phyloP scores from a whole-genome alignment of 1,140 invertebrate genomes.

The Heliothis virescens region DNA sequence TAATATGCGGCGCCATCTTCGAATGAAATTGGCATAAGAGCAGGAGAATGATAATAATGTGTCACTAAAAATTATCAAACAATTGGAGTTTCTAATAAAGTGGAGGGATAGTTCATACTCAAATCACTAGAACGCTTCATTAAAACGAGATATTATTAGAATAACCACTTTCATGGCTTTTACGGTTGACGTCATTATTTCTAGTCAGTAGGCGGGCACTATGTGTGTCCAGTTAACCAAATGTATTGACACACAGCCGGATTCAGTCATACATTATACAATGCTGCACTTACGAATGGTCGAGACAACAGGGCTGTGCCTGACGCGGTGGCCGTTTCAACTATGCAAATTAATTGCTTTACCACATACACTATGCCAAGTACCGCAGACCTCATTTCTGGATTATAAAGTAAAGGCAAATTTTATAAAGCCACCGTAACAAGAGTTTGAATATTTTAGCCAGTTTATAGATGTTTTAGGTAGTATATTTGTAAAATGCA shows the following conservation, averaged over 20 bases:
- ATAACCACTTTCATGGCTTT: neutral
- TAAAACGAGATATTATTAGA: neutral
- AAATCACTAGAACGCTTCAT: too few species aligned
- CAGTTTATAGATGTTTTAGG: neutral
- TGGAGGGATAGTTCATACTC: too few species aligned
- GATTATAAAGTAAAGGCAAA: constrained; percentile 33
- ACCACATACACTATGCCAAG: constrained; percentile 53
- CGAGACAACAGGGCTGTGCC: constrained; percentile 52
- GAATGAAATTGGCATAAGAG: too few species aligned
- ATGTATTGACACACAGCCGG: constrained; percentile 28
- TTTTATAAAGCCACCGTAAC: constrained; percentile 36
- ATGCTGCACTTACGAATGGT: constrained; percentile 39
- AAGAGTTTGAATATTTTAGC: constrained; percentile 35
- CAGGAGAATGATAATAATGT: too few species aligned
- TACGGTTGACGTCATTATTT: constrained; percentile 18
- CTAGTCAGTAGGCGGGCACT: neutral
- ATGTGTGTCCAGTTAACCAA: constrained; percentile 32
- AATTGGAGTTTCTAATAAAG: too few species aligned
- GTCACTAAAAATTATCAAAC: too few species aligned
- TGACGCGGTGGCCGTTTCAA: constrained; percentile 57
- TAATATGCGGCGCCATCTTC: too few species aligned
- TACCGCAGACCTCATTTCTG: constrained; percentile 51
- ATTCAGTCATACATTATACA: constrained; percentile 40
- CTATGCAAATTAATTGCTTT: constrained; percentile 64
- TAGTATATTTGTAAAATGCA: constrained; percentile 30